Evolutionary conservation across 2,797 vertebrate species (phyloP), one percentile per base, ranked within the genome.

Genomic region (Hydrolagus colliei): DNA sequence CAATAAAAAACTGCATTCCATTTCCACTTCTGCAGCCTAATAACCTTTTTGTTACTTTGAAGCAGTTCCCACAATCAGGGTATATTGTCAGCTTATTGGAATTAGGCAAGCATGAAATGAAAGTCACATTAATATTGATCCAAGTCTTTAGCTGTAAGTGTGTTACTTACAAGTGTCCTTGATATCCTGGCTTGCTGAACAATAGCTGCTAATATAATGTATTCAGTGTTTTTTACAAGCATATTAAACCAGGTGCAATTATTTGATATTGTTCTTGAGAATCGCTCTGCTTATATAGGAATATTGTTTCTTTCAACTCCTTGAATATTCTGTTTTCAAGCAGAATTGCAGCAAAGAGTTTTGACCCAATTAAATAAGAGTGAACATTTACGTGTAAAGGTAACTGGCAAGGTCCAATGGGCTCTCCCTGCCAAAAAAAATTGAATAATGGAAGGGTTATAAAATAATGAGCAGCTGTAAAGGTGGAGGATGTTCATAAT

Each of bases 101-200:
- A 95, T 93, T 96, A 96, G 95, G 96, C 96, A 97, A 97, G 96
- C 97, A 97, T 98, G 97, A 99, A 98, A 98, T 98, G 96, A 96
- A 98, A 97, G 97, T 95, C 94, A 92, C 93, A 93, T 96, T 98
- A 96, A 96, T 98, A 98, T 98, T 97, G 97, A 98, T 98, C 96
- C 95, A 94, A 90, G 95, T 96, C 95, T 96, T 96, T 95, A 95
- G 95, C 93, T 89, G 92, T 91, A 67, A 78, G 92, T 95, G 93
- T 95, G 94, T 93, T 96, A 94, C 96, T 96, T 95, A 93, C 89
- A 90, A 92, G 95, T 96, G 96, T 97, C 97, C 96, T 97, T 95
- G 95, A 93, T 93, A 93, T 94, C 95, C 96, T 94, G 91, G 95
- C 92, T 90, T 93, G 93, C 92, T 93, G 93, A 95, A 91, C 92